phyloP scores from a whole-genome alignment of 2,113 vertebrate species.

The Trichomycterus rosablanca region DNA sequence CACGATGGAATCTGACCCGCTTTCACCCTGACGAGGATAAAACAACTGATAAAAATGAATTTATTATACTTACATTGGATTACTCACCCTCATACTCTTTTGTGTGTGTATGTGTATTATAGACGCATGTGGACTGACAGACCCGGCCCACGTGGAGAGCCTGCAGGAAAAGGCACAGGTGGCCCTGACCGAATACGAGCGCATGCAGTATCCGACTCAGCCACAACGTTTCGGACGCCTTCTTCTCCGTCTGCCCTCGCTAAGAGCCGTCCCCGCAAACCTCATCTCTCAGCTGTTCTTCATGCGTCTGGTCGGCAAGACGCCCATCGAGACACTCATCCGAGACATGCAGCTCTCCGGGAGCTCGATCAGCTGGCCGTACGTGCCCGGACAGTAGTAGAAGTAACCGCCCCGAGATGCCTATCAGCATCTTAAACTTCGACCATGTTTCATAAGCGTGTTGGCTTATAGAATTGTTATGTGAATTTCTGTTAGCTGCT shows the following conservation, averaged over 20 bases:
- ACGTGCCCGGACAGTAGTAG: constrained; percentile 75
- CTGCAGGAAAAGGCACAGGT: constrained; percentile 96
- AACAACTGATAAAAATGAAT: no score
- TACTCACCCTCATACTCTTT: no score
- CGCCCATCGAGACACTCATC: constrained; percentile 93
- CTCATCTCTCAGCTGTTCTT: constrained; percentile 98
- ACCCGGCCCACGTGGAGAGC: constrained; percentile 83
- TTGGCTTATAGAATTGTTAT: constrained; percentile 30
- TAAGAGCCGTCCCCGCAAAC: constrained; percentile 84
- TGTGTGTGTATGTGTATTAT: constrained; percentile 15
- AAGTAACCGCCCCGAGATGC: background rate
- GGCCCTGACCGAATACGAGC: constrained; percentile 85
- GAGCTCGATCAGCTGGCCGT: constrained; percentile 95
- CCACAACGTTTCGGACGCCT: constrained; percentile 89
- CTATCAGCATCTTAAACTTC: constrained; percentile 8
- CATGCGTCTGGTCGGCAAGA: constrained; percentile 95
- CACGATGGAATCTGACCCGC: no score
- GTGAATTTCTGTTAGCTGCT: constrained; percentile 35
- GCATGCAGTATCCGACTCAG: constrained; percentile 85
- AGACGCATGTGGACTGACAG: constrained; percentile 92
- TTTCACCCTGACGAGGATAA: no score
- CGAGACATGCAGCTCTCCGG: constrained; percentile 97
- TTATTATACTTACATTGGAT: no score
- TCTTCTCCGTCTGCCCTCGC: constrained; percentile 84
- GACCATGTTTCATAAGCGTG: constrained; percentile 16